Conservation (phyloP, 2,113 vertebrate species). For the Menidia beryllina region DNA sequence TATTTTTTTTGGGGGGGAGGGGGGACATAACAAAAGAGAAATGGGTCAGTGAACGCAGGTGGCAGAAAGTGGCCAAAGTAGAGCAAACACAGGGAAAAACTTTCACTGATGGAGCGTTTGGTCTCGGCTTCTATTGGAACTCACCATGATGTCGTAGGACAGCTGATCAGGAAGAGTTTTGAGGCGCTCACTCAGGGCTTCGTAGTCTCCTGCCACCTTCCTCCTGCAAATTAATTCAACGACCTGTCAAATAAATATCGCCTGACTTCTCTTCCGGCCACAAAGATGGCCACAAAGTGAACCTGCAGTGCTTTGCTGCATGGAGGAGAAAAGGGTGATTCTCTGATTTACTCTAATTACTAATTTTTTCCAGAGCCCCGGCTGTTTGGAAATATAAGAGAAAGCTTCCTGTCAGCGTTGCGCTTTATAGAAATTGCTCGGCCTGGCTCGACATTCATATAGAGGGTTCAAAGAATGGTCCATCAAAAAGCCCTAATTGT, state of each 20-base stretch:
- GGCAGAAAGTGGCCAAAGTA: conserved; percentile 1
- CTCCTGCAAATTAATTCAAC: conserved; percentile 81
- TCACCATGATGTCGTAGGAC: conserved; percentile 94
- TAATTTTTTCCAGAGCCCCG: background rate
- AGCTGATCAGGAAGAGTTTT: conserved; percentile 90
- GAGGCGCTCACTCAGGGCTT: conserved; percentile 90
- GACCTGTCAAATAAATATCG: background rate
- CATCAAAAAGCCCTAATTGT: background rate
- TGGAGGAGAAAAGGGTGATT: background rate
- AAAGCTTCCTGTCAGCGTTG: conserved; percentile 6
- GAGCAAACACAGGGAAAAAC: background rate
- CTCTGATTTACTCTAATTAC: background rate
- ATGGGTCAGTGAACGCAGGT: background rate
- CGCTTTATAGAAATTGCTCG: background rate
- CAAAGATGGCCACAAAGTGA: background rate
- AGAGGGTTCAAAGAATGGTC: background rate
- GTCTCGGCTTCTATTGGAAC: conserved; percentile 40
- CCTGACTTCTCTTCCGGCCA: background rate
- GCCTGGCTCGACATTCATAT: conserved; percentile 2
- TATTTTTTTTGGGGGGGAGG: background rate
- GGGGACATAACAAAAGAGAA: background rate
- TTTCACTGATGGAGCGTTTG: background rate
- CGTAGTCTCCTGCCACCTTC: conserved; percentile 92
- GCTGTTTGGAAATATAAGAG: background rate
- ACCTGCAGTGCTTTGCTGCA: background rate